Evolutionary conservation across 2,797 vertebrate species (phyloP).

Genomic region (Cossypha caffra): DNA sequence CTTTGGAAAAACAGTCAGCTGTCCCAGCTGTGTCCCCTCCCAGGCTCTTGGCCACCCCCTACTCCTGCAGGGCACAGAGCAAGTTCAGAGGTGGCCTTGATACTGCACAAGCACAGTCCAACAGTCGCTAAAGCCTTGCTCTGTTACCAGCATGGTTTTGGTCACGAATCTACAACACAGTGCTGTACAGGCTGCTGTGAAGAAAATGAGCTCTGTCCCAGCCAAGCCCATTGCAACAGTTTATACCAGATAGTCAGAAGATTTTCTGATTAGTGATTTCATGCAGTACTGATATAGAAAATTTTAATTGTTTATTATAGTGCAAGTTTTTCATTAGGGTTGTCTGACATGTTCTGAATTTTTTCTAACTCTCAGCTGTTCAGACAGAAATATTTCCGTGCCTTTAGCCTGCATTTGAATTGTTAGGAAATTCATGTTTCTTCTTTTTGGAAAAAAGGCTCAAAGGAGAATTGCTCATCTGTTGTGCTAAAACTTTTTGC

Average conservation of each 20-base stretch:
- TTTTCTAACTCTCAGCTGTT: not conserved
- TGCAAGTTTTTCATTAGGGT: not conserved
- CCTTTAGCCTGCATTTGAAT: not conserved
- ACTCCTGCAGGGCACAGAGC: accelerated
- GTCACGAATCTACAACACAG: not conserved
- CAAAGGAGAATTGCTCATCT: not conserved
- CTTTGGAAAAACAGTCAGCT: not conserved
- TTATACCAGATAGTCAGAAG: not conserved
- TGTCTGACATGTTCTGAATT: not conserved
- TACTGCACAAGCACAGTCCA: not conserved
- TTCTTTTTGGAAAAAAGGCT: not conserved
- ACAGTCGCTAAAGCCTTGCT: not conserved
- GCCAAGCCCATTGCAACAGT: not conserved
- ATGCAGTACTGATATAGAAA: not conserved
- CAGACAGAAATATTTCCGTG: not conserved
- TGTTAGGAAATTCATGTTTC: not conserved
- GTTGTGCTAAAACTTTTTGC: not conserved
- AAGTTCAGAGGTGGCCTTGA: not conserved
- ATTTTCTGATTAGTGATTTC: not conserved
- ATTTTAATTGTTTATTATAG: not conserved
- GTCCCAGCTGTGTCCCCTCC: not conserved
- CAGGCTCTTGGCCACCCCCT: not conserved
- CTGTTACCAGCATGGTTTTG: accelerated
- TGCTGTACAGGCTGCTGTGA: accelerated
- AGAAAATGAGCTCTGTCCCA: not conserved